Percentiles rank a stretch among this genome's conserved stretches.
These are phyloP conservation scores for Strigamia transsilvanica DNA, from an alignment of 2,888 invertebrate species.

Conservation along the genomic window DNA sequence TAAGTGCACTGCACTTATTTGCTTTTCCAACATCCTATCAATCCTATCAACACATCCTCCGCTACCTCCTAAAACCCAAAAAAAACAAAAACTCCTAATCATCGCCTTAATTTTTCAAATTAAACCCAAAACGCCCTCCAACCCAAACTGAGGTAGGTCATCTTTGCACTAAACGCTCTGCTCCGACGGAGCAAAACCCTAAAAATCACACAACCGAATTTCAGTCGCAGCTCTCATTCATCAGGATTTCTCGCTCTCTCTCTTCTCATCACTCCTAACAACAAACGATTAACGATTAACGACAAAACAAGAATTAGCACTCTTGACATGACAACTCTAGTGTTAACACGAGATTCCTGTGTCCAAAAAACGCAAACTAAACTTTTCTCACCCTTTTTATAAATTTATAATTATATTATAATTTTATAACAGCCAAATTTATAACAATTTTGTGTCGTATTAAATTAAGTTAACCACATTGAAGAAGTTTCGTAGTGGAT, in stretches of 20 bases:
- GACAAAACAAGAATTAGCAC: too few relatives aligned
- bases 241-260: conserved; percentile 20
- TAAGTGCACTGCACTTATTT: conserved; percentile 33
- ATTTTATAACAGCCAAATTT: too few relatives aligned
- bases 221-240: conserved; percentile 17
- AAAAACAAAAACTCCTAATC: conserved; percentile 7
- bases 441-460: too few relatives aligned
- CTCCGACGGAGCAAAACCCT: conserved; percentile 5
- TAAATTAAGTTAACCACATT: too few relatives aligned
- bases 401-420: too few relatives aligned
- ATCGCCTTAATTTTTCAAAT: conserved; percentile 26
- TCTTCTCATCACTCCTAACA: too few relatives aligned
- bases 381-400: too few relatives aligned
- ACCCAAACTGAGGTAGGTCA: not conserved
- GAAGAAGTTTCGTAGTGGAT: too few relatives aligned
- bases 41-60: conserved; percentile 16
- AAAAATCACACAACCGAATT: conserved; percentile 7
- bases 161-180: not conserved
- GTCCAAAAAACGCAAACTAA: too few relatives aligned
- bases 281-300: too few relatives aligned
- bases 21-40: not conserved
- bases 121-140: not conserved
- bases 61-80: not conserved
- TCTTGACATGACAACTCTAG: too few relatives aligned
- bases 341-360: too few relatives aligned